Percentiles rank a stretch among this genome's conserved stretches.
Evolutionary conservation across 2,113 vertebrate genomes (phyloP).

Genomic region (Arvicanthis niloticus): DNA sequence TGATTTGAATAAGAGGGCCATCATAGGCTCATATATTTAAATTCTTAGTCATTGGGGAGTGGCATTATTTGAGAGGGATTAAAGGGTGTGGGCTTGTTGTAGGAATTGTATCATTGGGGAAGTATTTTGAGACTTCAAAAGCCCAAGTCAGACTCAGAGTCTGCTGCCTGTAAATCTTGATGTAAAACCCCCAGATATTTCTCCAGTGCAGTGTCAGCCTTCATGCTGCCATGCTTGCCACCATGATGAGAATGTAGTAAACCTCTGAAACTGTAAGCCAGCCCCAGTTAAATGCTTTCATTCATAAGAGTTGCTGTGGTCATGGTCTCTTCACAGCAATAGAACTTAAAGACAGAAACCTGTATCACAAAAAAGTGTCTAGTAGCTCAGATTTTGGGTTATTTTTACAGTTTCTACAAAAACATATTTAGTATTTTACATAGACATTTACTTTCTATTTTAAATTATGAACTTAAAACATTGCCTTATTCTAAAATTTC

Average conservation of each 20-base stretch:
- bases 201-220: background rate
- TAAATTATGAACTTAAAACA: slow-evolving; percentile 34
- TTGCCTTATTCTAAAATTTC: background rate
- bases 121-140: background rate
- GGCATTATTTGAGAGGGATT: background rate
- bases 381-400: background rate
- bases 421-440: background rate
- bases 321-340: background rate
- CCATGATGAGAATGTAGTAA: background rate
- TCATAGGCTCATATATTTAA: background rate
- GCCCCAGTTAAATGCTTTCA: background rate
- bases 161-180: background rate
- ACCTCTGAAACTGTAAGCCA: background rate
- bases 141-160: background rate
- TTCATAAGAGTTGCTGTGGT: background rate
- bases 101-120: background rate
- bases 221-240: background rate
- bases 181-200: background rate
- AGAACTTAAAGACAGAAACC: background rate
- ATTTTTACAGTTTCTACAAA: background rate
- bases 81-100: background rate
- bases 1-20: background rate
- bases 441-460: background rate
- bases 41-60: background rate
- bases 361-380: background rate